A percentile compares a stretch with the other conserved stretches of the same genome.
Conservation (phyloP, 92 coral and sea anemone species). For the Phenganax subtilis region DNA sequence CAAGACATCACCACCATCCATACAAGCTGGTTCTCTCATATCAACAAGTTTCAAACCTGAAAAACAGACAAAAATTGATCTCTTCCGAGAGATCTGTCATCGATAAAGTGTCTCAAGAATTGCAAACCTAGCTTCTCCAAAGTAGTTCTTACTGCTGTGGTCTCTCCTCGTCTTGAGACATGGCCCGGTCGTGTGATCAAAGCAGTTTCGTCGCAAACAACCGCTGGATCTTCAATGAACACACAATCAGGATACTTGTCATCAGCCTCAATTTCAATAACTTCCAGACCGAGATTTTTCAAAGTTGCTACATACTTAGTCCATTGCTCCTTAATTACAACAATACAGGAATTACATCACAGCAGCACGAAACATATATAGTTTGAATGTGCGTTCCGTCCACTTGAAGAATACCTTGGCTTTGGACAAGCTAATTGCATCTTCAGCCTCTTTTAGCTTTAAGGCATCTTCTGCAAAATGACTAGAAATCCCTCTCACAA, state of each 20-base stretch:
- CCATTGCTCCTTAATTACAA: conserved; percentile 42
- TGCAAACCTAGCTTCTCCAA: conserved; percentile 50
- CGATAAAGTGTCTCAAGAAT: background rate
- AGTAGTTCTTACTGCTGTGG: conserved; percentile 50
- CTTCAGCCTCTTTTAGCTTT: conserved; percentile 53
- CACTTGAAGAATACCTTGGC: conserved; percentile 35
- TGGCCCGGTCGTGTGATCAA: conserved; percentile 68
- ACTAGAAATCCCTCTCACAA: conserved; percentile 70
- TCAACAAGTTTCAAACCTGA: conserved; percentile 50
- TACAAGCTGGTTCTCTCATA: conserved; percentile 69
- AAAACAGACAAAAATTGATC: background rate
- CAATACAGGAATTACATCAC: no score
- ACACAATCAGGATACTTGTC: conserved; percentile 80
- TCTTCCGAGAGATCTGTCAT: background rate
- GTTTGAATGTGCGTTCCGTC: no score
- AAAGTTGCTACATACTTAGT: conserved; percentile 54
- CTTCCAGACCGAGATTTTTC: conserved; percentile 65
- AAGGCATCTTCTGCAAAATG: conserved; percentile 70
- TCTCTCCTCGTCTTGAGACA: conserved; percentile 65
- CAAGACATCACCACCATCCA: conserved; percentile 95
- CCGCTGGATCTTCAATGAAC: conserved; percentile 87
- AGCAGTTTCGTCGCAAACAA: conserved; percentile 67
- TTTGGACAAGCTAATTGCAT: conserved; percentile 57
- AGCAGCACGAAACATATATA: no score
- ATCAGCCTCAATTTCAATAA: conserved; percentile 62